Conservation (phyloP, 2,888 invertebrate genomes). For the Allophyes oxyacanthae region DNA sequence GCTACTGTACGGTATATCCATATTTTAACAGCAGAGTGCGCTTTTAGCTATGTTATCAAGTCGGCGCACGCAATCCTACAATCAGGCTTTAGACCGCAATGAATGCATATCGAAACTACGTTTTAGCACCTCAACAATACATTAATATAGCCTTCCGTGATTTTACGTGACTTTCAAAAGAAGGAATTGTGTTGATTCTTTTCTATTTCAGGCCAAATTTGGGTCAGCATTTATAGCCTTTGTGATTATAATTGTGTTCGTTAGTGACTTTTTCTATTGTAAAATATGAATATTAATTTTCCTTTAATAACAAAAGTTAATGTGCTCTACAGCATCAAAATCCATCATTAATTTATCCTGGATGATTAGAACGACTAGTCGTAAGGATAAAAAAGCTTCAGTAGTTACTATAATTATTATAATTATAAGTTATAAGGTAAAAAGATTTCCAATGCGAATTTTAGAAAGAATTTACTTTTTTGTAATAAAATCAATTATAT, state of each 20-base stretch:
- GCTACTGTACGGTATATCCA: slow-evolving; percentile 64
- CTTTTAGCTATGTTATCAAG: slow-evolving; percentile 80
- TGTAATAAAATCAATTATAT: too few species aligned
- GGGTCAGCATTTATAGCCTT: slow-evolving; percentile 44
- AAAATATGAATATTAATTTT: slow-evolving; percentile 20
- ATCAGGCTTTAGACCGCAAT: slow-evolving; percentile 73
- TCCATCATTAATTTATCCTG: too few species aligned
- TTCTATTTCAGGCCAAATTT: slow-evolving; percentile 49
- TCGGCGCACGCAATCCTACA: slow-evolving; percentile 81
- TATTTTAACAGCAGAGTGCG: slow-evolving; percentile 66
- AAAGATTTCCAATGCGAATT: too few species aligned
- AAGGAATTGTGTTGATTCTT: slow-evolving; percentile 61
- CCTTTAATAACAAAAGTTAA: too few species aligned
- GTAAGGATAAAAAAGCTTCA: too few species aligned
- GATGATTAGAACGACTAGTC: too few species aligned
- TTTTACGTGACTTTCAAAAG: slow-evolving; percentile 62
- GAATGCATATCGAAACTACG: slow-evolving; percentile 80
- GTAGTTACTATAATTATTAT: too few species aligned
- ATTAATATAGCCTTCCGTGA: slow-evolving; percentile 66
- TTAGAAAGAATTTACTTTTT: too few species aligned
- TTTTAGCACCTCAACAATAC: slow-evolving; percentile 81
- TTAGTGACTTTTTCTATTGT: slow-evolving; percentile 37
- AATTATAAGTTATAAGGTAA: too few species aligned
- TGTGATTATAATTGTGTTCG: slow-evolving; percentile 48
- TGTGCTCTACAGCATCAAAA: too few species aligned